Conservation (phyloP, 2,888 invertebrate genomes). For the Stramonita haemastoma region DNA sequence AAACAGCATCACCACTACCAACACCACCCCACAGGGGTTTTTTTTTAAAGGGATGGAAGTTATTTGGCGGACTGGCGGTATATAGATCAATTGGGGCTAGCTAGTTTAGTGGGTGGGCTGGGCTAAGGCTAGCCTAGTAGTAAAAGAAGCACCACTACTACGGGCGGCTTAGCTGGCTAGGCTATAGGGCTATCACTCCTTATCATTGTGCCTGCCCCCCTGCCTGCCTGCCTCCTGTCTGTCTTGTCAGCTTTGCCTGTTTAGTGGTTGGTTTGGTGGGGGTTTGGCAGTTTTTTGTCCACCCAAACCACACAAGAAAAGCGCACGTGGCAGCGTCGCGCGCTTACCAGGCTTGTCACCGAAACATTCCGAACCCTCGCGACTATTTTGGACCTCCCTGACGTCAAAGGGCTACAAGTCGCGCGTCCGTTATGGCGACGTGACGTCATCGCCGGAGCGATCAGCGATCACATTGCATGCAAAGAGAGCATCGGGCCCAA, state of each 20-base stretch:
- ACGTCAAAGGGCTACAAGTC: conserved; percentile 36
- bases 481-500: conserved; percentile 25
- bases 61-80: too few species aligned
- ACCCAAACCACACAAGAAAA: too few species aligned
- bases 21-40: too few species aligned
- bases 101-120: background rate
- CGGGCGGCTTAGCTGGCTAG: too few species aligned
- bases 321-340: background rate
- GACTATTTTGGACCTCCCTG: conserved; percentile 31
- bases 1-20: too few species aligned
- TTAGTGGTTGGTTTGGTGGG: too few species aligned
- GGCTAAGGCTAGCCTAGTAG: background rate
- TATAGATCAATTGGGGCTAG: too few species aligned
- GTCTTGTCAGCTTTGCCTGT: background rate
- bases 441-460: conserved; percentile 41
- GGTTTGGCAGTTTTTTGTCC: too few species aligned
- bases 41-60: too few species aligned
- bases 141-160: background rate
- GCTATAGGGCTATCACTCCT: background rate
- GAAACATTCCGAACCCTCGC: conserved; percentile 20
- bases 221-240: background rate
- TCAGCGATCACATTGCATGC: conserved; percentile 40
- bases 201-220: too few species aligned
- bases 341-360: background rate
- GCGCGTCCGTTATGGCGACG: conserved; percentile 39